Evolutionary conservation across 2,888 invertebrate species (phyloP), one percentile per base, ranked within the genome.

Genomic region (Camponotus fellah): DNA sequence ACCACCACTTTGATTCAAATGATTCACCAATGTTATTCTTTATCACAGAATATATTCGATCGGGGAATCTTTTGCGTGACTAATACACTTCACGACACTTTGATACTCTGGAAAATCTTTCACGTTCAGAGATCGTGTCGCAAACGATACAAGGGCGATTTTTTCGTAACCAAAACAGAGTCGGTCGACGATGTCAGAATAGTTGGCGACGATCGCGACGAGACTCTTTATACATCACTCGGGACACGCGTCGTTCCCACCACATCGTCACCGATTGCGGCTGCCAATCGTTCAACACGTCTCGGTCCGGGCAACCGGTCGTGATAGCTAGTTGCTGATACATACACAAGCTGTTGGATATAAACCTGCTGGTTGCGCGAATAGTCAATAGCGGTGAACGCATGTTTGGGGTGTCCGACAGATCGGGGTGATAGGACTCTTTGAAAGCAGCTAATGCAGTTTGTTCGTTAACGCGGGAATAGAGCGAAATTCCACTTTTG

Each of bases 161-260:
- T 49, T n/a, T 53, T 60, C 34, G 21, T 8, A n/a, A 21, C 5
- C 56, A 43, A 68, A 68, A 77, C 40, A 56, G 8, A 21, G n/a
- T 12, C 21, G 71, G 6, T 58, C 58, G 58, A n/a, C 43, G 53
- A 34, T 34, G 53, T 66, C 66, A 12, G 46, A 82, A 66, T 76
- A 77, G 9, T 66, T 49, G 65, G 10, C 17, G 37, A 17, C 71
- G 21, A 9, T 69, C 6, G 32, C 40, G 14, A 21, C 32, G 34
- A 56, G 21, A 32, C 71, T 2, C 58, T 72, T 80, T 80, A 80
- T 80, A 80, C 17, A 21, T 34, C 37, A 21, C 43, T 34, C 10
- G 32, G 6, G 10, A 21, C 43, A 34, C 3, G 14, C 34, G 56
- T 8, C 60, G 14, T 71, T 60, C 53, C 72, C 79, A 72, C 72